Evolutionary conservation across 2,113 vertebrate species (phyloP), one percentile per base, ranked within the genome.

Genomic region (Otolemur garnettii): DNA sequence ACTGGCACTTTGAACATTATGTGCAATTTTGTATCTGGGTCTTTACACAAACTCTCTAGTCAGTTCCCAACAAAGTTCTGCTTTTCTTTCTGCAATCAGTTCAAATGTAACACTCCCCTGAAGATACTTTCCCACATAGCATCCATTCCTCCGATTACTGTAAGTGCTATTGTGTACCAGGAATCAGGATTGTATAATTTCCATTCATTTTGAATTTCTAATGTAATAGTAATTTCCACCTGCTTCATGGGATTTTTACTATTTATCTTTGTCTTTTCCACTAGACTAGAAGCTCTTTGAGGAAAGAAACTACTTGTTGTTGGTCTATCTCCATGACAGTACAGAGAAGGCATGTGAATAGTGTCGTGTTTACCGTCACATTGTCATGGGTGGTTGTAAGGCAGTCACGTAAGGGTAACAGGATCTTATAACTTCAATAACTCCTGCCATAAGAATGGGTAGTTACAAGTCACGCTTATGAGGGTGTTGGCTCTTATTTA

Each of bases 61-160:
- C 53, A 80, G 53, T 74, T 86, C 55, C 71, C 26, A 17, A 81
- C 0, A 64, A 91, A 94, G 75, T 60, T 15, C 33, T 71, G 22
- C 4, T 35, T 22, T 35, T 66, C 78, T 35, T 81, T 90, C 15
- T 28, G 42, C 13, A 15, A 79, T 66, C 64, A 62, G 22, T 55
- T 92, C 26, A 77, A 90, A 94, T 38, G n/a, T 15, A 74, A 80
- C 42, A 79, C 93, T 94, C 59, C 14, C 50, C 79, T 90, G 82
- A 75, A 90, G 28, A 89, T 72, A 84, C 22, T 90, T 60, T 83
- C 21, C n/a, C 26, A 50, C 17, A 17, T 28, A 50, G 14, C 3
- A 35, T 22, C 74, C 38, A 72, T n/a, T 77, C 42, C 75, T 42
- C 75, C 59, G 79, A 26, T 77, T 60, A 62, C 69, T 69, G 91